A percentile compares a stretch with the other conserved stretches of the same genome.
phyloP scores from a whole-genome alignment of 1,140 invertebrate genomes.

The Bradynema listronoti region DNA sequence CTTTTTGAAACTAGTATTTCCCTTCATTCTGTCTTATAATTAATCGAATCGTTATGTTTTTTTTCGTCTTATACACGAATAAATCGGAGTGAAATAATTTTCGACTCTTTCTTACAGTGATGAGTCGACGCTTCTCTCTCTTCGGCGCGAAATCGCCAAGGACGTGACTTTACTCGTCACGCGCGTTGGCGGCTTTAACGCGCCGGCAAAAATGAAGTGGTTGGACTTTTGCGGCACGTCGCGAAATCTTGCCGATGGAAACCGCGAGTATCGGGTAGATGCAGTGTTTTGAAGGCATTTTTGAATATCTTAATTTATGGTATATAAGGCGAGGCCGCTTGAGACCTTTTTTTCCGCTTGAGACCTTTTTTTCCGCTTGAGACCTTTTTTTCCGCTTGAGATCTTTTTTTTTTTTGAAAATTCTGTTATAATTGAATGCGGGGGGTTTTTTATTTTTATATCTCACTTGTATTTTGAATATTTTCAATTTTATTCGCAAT shows the following conservation, averaged over 20 bases:
- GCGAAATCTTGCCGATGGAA: conserved; percentile 13
- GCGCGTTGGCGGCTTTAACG: conserved; percentile 42
- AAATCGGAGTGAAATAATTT: conserved; percentile 21
- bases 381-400: no score
- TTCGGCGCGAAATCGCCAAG: conserved; percentile 44
- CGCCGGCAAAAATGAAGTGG: conserved; percentile 48
- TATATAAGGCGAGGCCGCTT: no score
- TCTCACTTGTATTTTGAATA: no score
- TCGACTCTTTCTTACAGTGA: no score
- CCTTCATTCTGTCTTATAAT: neutral
- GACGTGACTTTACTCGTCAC: conserved; percentile 49
- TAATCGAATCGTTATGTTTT: neutral
- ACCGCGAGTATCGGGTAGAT: conserved; percentile 35
- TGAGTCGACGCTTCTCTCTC: no score
- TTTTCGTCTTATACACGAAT: neutral
- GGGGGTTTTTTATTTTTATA: no score
- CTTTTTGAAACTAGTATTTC: neutral
- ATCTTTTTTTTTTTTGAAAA: no score
- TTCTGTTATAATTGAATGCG: conserved; percentile 28
- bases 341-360: no score
- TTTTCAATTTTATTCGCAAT: no score
- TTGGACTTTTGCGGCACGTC: conserved; percentile 41
- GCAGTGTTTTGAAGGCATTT: conserved; percentile 19
- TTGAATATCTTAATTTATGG: no score
- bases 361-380: no score